These are phyloP conservation scores for Cyanoderma ruficeps DNA, from an alignment of 2,113 vertebrate species.

Conservation along the genomic window DNA sequence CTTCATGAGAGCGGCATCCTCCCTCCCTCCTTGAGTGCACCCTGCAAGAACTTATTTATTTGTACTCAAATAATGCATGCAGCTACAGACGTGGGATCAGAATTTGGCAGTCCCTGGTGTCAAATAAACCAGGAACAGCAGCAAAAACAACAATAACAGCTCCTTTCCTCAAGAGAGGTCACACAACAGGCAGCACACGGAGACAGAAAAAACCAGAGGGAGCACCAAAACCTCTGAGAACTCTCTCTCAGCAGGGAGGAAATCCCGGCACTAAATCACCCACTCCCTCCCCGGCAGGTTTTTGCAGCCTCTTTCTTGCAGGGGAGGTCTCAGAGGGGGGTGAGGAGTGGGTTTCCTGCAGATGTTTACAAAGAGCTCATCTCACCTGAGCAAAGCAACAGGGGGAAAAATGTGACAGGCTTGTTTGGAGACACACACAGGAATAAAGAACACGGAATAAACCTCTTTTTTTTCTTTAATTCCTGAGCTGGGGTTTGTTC, in stretches of 20 bases:
- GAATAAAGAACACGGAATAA: not conserved
- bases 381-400: not conserved
- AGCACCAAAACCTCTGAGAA: not conserved
- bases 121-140: not conserved
- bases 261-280: slow-evolving; percentile 4
- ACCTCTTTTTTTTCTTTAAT: not conserved
- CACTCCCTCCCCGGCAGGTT: not conserved
- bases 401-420: not conserved
- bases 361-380: slow-evolving; percentile 19
- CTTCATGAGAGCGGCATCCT: not conserved
- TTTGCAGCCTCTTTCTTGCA: not conserved
- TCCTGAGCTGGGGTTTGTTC: not conserved
- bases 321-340: not conserved
- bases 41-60: not conserved
- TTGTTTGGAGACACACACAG: not conserved
- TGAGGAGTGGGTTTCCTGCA: not conserved
- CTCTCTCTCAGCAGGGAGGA: not conserved
- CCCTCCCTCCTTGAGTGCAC: not conserved
- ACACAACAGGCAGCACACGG: not conserved
- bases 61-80: not conserved
- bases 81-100: not conserved
- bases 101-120: not conserved
- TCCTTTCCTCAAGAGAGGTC: not conserved
- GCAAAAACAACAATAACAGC: too few species aligned
- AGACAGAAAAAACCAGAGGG: not conserved